A percentile compares a stretch with the other conserved stretches of the same genome.
Conservation (phyloP, 2,797 vertebrate species). For the Oceanodroma leucorhoa region DNA sequence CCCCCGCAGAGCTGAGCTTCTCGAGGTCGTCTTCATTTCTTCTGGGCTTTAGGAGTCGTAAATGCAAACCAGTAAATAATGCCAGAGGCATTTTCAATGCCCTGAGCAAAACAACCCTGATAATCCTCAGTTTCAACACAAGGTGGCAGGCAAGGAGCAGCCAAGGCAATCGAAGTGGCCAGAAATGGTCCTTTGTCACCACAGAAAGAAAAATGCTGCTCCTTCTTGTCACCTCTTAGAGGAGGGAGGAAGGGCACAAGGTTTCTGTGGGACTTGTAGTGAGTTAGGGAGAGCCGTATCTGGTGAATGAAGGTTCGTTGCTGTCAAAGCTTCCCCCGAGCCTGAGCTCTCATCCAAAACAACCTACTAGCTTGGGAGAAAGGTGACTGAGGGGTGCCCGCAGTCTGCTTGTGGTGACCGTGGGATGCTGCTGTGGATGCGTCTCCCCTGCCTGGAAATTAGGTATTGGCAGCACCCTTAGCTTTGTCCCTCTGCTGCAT, state of each 20-base stretch:
- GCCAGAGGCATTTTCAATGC: not conserved
- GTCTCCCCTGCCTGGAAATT: not conserved
- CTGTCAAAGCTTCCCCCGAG: not conserved
- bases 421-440: not conserved
- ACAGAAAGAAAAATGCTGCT: not conserved
- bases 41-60: not conserved
- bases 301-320: not conserved
- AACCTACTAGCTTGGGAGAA: not conserved
- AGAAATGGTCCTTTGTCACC: not conserved
- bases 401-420: fast-evolving
- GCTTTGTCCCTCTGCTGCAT: not conserved
- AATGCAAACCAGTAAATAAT: not conserved
- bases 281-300: not conserved
- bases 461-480: not conserved
- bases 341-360: not conserved
- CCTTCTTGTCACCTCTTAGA: not conserved
- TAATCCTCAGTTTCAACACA: not conserved
- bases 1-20: not conserved
- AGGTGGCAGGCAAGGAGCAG: slow-evolving; percentile 34
- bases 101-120: not conserved
- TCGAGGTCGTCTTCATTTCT: not conserved
- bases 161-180: not conserved
- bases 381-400: not conserved
- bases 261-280: not conserved
- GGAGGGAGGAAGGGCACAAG: not conserved